Percentiles rank a stretch among this genome's conserved stretches.
phyloP scores from a whole-genome alignment of 2,888 invertebrate genomes.

The Spisula solida region DNA sequence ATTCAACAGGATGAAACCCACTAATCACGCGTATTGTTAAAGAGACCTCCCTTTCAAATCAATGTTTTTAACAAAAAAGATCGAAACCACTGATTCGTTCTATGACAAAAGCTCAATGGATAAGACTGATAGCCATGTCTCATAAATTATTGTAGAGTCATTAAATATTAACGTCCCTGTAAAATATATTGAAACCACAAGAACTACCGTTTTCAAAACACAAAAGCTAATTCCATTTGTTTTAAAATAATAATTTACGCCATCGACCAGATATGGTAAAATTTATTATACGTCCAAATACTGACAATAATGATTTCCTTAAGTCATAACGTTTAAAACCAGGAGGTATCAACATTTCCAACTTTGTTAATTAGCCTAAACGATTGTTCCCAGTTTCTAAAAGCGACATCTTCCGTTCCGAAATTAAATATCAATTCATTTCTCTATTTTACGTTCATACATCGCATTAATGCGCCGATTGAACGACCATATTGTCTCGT shows the following conservation, averaged over 20 bases:
- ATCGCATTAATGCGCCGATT: slow-evolving; percentile 35
- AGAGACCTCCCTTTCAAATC: neutral
- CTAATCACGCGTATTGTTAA: neutral
- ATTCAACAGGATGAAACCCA: neutral
- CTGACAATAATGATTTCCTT: neutral
- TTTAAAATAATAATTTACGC: neutral
- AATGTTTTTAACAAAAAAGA: neutral
- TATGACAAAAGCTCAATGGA: neutral
- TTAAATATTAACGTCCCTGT: neutral
- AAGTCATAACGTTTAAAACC: neutral
- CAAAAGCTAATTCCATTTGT: slow-evolving; percentile 5
- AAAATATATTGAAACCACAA: neutral
- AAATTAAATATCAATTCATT: slow-evolving; percentile 48
- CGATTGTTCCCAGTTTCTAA: slow-evolving; percentile 21
- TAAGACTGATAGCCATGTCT: neutral
- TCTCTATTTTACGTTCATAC: slow-evolving; percentile 17
- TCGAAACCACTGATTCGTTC: neutral
- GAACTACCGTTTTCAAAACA: neutral
- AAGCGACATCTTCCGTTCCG: neutral
- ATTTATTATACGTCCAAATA: neutral
- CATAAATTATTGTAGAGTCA: slow-evolving; percentile 9
- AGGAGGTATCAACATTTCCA: neutral
- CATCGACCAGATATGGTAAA: neutral
- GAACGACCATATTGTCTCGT: slow-evolving; percentile 39
- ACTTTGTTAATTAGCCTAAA: slow-evolving; percentile 23